phyloP scores from a whole-genome alignment of 2,888 invertebrate species.

The Agrochola macilenta region DNA sequence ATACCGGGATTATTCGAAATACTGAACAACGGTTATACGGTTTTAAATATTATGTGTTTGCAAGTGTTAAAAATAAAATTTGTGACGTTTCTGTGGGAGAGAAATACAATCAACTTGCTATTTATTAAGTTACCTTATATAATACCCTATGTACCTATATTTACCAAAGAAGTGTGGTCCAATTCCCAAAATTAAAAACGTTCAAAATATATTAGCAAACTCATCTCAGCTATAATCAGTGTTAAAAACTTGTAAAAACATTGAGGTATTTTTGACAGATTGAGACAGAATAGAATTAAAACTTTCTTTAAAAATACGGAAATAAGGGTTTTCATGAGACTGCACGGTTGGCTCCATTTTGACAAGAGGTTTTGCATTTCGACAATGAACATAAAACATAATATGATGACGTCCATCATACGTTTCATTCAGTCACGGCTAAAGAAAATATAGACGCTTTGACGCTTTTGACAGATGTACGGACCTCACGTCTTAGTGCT shows the following conservation, averaged over 20 bases:
- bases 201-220: not conserved
- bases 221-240: not conserved
- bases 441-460: no score
- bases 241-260: not conserved
- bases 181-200: not conserved
- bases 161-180: not conserved
- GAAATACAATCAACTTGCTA: not conserved
- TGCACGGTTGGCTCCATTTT: no score
- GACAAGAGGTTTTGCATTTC: no score
- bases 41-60: slow-evolving; percentile 48
- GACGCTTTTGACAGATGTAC: no score
- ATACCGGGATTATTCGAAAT: slow-evolving; percentile 60
- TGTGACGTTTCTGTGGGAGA: not conserved
- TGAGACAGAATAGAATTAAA: not conserved
- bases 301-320: not conserved
- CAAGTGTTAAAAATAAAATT: not conserved
- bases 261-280: not conserved
- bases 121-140: not conserved
- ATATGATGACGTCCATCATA: no score
- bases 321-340: not conserved
- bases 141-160: not conserved
- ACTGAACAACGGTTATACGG: slow-evolving; percentile 54
- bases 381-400: no score
- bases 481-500: no score
- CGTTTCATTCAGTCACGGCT: no score